phyloP scores from a whole-genome alignment of 64 coral and sea anemone species.

The Montipora capricornis region DNA sequence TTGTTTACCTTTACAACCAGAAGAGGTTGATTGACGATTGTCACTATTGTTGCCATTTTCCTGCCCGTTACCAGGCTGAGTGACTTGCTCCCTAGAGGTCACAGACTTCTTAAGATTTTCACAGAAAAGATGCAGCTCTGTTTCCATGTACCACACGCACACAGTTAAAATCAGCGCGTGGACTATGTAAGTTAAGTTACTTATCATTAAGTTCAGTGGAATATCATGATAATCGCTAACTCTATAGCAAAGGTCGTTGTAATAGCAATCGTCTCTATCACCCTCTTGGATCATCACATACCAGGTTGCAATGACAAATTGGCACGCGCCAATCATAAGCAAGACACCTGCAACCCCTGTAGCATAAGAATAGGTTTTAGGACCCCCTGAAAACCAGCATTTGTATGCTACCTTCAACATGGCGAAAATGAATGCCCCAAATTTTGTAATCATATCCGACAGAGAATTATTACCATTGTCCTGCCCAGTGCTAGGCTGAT shows the following conservation, averaged over 20 bases:
- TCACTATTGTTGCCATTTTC: not conserved
- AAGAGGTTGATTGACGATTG: not conserved
- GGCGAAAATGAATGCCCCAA: too few relatives aligned
- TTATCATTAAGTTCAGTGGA: slow-evolving; percentile 78
- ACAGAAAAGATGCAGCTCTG: not conserved
- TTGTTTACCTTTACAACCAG: too few relatives aligned
- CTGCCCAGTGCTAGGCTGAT: too few relatives aligned
- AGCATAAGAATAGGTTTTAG: slow-evolving; percentile 42
- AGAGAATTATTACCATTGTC: too few relatives aligned
- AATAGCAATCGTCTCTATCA: slow-evolving; percentile 63
- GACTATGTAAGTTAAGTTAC: slow-evolving; percentile 67
- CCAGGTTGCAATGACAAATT: slow-evolving; percentile 76
- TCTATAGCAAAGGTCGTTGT: slow-evolving; percentile 73
- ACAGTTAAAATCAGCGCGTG: slow-evolving; percentile 56
- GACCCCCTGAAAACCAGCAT: not conserved
- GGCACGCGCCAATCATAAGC: slow-evolving; percentile 58
- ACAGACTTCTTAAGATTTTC: not conserved
- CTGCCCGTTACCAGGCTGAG: too few relatives aligned
- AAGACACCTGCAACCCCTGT: slow-evolving; percentile 61
- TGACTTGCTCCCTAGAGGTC: too few relatives aligned
- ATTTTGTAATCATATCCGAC: too few relatives aligned
- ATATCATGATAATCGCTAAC: slow-evolving; percentile 36
- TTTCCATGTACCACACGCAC: slow-evolving; percentile 56
- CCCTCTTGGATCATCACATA: slow-evolving; percentile 60
- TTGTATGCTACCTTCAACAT: not conserved